Evolutionary conservation across 2,888 invertebrate species (phyloP).

Genomic region (Melipona beecheii): DNA sequence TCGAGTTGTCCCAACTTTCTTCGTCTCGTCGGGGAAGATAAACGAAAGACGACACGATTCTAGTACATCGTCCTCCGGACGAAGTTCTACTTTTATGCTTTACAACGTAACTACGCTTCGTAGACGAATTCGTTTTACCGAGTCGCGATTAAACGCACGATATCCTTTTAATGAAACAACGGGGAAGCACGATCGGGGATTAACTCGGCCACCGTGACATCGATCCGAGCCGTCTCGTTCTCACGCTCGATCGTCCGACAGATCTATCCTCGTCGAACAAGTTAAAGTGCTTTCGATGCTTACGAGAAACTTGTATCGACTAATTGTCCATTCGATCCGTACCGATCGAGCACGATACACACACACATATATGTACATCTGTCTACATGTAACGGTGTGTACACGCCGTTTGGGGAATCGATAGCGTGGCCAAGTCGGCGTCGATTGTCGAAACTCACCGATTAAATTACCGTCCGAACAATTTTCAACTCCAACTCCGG

Average conservation of each 20-base stretch:
- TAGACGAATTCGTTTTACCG: too few species aligned
- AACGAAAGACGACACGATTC: neutral
- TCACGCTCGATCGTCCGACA: slow-evolving; percentile 26
- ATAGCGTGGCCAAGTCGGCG: slow-evolving; percentile 16
- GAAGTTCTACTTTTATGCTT: neutral
- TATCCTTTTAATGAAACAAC: neutral
- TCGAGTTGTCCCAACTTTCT: neutral
- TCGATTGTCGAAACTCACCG: slow-evolving; percentile 33
- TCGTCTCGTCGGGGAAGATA: neutral
- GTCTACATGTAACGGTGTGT: neutral
- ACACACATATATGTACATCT: neutral
- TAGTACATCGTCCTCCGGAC: too few species aligned
- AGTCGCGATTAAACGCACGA: neutral
- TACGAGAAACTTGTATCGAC: slow-evolving; percentile 43
- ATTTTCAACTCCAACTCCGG: slow-evolving; percentile 34
- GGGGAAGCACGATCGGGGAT: neutral
- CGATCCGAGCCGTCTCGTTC: slow-evolving; percentile 17
- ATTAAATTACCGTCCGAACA: slow-evolving; percentile 37
- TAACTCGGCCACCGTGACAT: slow-evolving; percentile 5
- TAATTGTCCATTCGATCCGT: slow-evolving; percentile 40
- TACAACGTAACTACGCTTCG: too few species aligned
- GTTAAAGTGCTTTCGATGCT: slow-evolving; percentile 50
- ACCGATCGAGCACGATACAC: slow-evolving; percentile 16
- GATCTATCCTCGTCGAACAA: slow-evolving; percentile 40
- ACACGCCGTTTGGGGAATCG: slow-evolving; percentile 20